A percentile compares a stretch with the other conserved stretches of the same genome.
phyloP scores from a whole-genome alignment of 2,113 vertebrate genomes.

The Phylloscopus trochiloides region DNA sequence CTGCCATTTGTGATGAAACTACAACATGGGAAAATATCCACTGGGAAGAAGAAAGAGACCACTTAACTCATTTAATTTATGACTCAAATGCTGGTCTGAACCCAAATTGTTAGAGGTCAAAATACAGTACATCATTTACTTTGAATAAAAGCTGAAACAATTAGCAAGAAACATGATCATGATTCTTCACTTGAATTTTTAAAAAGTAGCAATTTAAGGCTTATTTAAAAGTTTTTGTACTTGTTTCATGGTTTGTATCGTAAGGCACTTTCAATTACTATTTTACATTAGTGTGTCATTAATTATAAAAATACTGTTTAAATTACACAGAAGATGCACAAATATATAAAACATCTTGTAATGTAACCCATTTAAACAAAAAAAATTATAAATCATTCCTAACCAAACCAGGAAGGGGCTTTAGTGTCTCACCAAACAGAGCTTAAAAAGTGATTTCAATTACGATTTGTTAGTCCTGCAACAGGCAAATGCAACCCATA shows the following conservation, averaged over 20 bases:
- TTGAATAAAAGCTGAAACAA: slow-evolving; percentile 44
- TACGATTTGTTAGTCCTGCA: background rate
- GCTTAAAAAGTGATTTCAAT: background rate
- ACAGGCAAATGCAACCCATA: background rate
- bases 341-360: background rate
- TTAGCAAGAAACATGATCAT: slow-evolving; percentile 49
- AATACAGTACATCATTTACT: slow-evolving; percentile 29
- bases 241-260: slow-evolving; percentile 22
- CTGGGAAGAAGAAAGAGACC: slow-evolving; percentile 36
- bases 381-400: background rate
- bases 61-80: slow-evolving; percentile 52
- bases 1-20: slow-evolving; percentile 33
- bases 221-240: slow-evolving; percentile 29
- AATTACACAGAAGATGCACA: slow-evolving; percentile 4
- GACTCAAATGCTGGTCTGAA: slow-evolving; percentile 39
- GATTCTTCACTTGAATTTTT: background rate
- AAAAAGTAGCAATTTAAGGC: slow-evolving; percentile 34
- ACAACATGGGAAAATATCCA: slow-evolving; percentile 43
- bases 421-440: background rate
- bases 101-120: slow-evolving; percentile 44
- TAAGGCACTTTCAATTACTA: slow-evolving; percentile 34
- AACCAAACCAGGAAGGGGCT: background rate
- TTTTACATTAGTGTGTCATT: background rate
- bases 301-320: slow-evolving; percentile 26
- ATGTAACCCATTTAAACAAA: background rate